phyloP scores from a whole-genome alignment of 2,113 vertebrate species.

The Notarius quadriscutis region DNA sequence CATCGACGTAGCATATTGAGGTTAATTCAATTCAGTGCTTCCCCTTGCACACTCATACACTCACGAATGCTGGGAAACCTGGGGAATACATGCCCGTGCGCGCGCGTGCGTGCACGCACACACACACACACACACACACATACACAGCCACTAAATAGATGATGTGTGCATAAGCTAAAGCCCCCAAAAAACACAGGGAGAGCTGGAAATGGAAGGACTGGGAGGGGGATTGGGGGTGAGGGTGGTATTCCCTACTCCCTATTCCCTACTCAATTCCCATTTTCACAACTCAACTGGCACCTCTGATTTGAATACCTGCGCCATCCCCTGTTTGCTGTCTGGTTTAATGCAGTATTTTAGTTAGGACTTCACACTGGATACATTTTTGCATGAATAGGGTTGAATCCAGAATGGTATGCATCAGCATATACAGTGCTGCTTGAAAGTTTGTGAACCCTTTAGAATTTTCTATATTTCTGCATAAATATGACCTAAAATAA shows the following conservation, averaged over 20 bases:
- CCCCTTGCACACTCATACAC: conserved; percentile 38
- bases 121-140: conserved; percentile 49
- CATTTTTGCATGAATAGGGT: background rate
- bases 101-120: background rate
- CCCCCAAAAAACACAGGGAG: conserved; percentile 60
- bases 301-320: conserved; percentile 61
- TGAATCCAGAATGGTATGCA: background rate
- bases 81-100: conserved; percentile 38
- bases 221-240: conserved; percentile 38
- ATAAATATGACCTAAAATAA: too few relatives aligned
- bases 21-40: conserved; percentile 69
- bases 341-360: conserved; percentile 54
- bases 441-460: too few relatives aligned
- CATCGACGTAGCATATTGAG: conserved; percentile 61
- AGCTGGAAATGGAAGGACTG: conserved; percentile 55
- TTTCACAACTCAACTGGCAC: conserved; percentile 73
- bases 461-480: too few relatives aligned
- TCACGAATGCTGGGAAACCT: conserved; percentile 43
- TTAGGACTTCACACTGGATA: background rate
- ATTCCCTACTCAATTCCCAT: conserved; percentile 74
- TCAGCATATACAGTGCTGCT: background rate
- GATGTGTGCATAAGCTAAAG: conserved; percentile 60
- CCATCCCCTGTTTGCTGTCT: conserved; percentile 47
- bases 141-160: conserved; percentile 57
- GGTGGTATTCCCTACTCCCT: conserved; percentile 59